Base-by-base conservation (phyloP, 2,113 vertebrate genomes). In the Platichthys flesus region DNA sequence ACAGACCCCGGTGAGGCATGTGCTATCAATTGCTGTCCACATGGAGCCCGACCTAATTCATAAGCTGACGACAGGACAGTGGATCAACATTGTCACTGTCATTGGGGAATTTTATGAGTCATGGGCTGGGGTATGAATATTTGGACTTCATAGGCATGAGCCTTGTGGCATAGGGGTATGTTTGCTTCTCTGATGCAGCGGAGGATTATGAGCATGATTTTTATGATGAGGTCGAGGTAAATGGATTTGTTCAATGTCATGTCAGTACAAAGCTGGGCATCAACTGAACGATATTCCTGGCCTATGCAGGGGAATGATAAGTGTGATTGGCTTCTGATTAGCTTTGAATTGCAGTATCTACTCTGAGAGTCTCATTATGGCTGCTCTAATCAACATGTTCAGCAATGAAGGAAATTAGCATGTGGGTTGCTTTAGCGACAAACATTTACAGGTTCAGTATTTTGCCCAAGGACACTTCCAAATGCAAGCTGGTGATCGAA, bases 11-110 rank as follows among this genome's bases (percentile, higher is more conserved):
- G 67, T 24, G 55, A 90, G 77, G 74, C 77, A 76, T 70, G 21
- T 54, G 12, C 77, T 71, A 77, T 82, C 82, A 83, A 76, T 73
- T 69, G 79, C 81, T 81, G 61, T 84, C 85, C 81, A 69, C 62
- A 37, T 76, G 75, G 76, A 88, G 81, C 69, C 79, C 24, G 3
- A 70, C 67, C 87, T 88, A 89, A 88, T 87, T 91, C 87, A 82
- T 89, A 81, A 88, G 82, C 83, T 81, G 85, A 90, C 85, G 85
- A 90, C 85, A 91, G 84, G 74, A 83, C 76, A 60, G 81, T 63
- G 83, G 88, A 90, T 90, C 89, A 90, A 75, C 80, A 77, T 71
- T 89, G 89, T 88, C 87, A 81, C 66, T 80, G 87, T 91, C 90
- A 88, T 82, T 77, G 79, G 80, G 79, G 87, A 84, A 89, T 88